Conservation (phyloP, 37 sponge, comb jelly and placozoan genomes). For the Cladorhizidae sp. region DNA sequence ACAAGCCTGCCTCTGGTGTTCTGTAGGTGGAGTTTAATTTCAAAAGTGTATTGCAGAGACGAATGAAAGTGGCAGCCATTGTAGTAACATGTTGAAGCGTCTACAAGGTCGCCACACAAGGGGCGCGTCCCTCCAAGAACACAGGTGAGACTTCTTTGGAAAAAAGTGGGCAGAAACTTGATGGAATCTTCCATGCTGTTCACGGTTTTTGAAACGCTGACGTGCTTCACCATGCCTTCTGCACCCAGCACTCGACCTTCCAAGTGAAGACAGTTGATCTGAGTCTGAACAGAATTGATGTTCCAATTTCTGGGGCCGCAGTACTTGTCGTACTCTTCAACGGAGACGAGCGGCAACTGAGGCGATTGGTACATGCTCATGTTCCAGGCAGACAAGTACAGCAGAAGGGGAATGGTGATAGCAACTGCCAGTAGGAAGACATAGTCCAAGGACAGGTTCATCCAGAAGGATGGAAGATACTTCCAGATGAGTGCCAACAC, state of each 20-base stretch:
- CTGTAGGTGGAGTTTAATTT: conserved; percentile 8
- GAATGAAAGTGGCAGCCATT: conserved; percentile 52
- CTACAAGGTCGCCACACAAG: conserved; percentile 37
- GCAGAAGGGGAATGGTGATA: background rate
- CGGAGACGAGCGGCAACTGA: conserved; percentile 11
- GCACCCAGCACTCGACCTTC: conserved; percentile 30
- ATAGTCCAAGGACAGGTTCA: conserved; percentile 46
- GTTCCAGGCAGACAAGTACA: conserved; percentile 4
- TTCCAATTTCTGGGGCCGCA: conserved; percentile 36
- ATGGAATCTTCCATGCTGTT: conserved; percentile 15
- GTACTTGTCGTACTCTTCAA: conserved; percentile 30
- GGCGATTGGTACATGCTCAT: background rate
- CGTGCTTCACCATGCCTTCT: conserved; percentile 13
- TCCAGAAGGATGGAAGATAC: conserved; percentile 34
- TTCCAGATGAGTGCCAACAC: background rate
- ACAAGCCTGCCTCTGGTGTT: background rate
- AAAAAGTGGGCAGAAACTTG: conserved; percentile 17
- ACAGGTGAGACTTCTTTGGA: conserved; percentile 36
- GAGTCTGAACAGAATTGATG: conserved; percentile 45
- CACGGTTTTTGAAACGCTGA: conserved; percentile 20
- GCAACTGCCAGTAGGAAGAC: conserved; percentile 17
- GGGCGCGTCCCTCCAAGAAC: conserved; percentile 42
- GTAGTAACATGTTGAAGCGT: conserved; percentile 40
- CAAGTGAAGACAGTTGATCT: conserved; percentile 60
- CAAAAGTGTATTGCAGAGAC: conserved; percentile 25